Evolutionary conservation across 53 echinoderm and acorn worm species (phyloP).

Genomic region (Patiria pectinifera): DNA sequence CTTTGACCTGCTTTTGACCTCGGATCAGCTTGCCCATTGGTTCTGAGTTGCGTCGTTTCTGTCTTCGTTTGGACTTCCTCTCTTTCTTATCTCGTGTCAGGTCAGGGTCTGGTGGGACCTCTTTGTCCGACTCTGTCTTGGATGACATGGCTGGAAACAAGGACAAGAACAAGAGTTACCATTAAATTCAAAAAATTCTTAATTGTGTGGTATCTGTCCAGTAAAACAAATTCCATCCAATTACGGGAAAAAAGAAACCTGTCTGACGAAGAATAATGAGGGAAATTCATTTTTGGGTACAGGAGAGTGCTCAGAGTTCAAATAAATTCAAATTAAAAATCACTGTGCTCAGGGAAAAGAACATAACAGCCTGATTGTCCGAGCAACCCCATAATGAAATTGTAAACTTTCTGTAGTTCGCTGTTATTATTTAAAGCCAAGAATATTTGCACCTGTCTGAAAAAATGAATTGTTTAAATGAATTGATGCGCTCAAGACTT

Average conservation of each 20-base stretch:
- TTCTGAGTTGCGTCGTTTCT: constrained; percentile 91
- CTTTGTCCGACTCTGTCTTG: constrained; percentile 66
- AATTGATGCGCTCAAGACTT: too few relatives aligned
- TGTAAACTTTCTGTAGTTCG: too few relatives aligned
- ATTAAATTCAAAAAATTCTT: neutral
- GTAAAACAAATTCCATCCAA: neutral
- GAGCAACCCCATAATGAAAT: too few relatives aligned
- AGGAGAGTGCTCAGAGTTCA: too few relatives aligned
- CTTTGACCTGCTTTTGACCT: constrained; percentile 98
- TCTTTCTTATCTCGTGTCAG: constrained; percentile 77
- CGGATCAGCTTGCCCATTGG: constrained; percentile 83
- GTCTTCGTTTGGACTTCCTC: constrained; percentile 78
- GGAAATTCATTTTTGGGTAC: neutral
- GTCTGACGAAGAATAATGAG: neutral
- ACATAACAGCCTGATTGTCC: neutral
- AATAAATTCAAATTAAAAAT: too few relatives aligned
- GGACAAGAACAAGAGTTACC: neutral
- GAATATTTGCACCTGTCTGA: too few relatives aligned
- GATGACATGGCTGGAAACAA: constrained; percentile 34
- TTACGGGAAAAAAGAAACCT: neutral
- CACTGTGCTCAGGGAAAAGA: neutral
- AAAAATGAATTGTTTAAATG: too few relatives aligned
- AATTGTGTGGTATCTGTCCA: neutral
- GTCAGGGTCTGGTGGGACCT: constrained; percentile 38
- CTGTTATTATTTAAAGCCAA: too few relatives aligned